Percentiles rank a stretch among this genome's conserved stretches.
These are phyloP conservation scores for Siniperca chuatsi DNA, from an alignment of 2,113 vertebrate genomes.

Conservation along the genomic window DNA sequence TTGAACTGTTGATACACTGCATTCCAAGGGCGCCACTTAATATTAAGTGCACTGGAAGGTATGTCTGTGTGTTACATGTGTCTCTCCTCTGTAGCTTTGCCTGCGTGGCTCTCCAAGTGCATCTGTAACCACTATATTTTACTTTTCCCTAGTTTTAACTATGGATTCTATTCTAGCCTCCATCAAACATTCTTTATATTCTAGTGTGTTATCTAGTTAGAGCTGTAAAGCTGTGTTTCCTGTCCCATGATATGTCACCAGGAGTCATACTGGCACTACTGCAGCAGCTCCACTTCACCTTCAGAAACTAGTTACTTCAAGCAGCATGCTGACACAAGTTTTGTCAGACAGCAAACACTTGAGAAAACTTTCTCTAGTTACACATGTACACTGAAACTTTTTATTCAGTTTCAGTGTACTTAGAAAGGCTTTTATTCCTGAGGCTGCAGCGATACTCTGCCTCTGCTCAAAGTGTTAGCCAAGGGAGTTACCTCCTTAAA, in stretches of 20 bases:
- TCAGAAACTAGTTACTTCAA: conserved; percentile 3
- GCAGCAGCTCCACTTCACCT: neutral
- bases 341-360: neutral
- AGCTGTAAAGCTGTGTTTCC: neutral
- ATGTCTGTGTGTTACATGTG: neutral
- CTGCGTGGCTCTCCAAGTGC: neutral
- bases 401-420: neutral
- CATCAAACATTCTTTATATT: neutral
- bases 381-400: conserved; percentile 16
- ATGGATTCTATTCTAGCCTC: neutral
- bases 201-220: neutral
- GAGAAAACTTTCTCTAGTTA: conserved; percentile 34
- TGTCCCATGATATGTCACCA: neutral
- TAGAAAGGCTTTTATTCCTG: neutral
- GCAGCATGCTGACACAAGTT: neutral
- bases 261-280: conserved; percentile 4
- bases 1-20: neutral
- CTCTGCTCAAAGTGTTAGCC: conserved; percentile 10
- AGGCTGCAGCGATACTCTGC: neutral
- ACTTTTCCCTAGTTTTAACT: neutral
- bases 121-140: neutral
- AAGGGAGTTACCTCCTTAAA: conserved; percentile 34
- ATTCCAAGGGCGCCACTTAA: conserved; percentile 1
- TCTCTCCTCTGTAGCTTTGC: neutral
- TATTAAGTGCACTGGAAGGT: neutral